Base-by-base conservation (phyloP, 2,113 vertebrate species). In the Podarcis raffonei region DNA sequence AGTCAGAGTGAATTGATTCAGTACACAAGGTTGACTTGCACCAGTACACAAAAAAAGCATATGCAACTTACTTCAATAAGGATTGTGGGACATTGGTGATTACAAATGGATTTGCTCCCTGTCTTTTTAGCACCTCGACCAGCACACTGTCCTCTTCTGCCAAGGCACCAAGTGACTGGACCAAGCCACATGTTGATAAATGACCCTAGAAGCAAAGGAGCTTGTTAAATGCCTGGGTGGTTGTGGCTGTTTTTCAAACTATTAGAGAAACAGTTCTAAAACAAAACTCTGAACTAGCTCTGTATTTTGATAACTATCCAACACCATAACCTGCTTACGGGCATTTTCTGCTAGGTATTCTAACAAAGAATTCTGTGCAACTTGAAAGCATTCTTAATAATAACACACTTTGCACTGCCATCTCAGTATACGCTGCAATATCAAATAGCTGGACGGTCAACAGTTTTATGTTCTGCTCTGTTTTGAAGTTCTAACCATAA, bases 91-190 rank as follows among this genome's bases (percentile, higher is more conserved):
- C 39, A 23, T 98, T 98, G 89, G 98, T 98, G 95, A 98, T 97
- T 84, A 97, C 96, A 87, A 98, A 98, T 2, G 98, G 98, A 94
- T 98, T 96, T 12, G 98, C 98, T 69, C 98, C 98, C 87, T 98
- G 98, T 81, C 76, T 97, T 96, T 98, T 98, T 89, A 99, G 91
- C 68, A 98, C 97, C 83, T 97, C 90, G 75, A 98, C 98, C 27
- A 98, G 27, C 69, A 98, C 95, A 0, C 96, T 94, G 76, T 98
- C 97, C 27, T 95, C 91, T 77, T 95, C 74, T 0, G 35, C 89
- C 0, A 90, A 93, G 71, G 94, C 84, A 27, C 91, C 96, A 89
- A 98, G 88, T 83, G 94, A 94, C 9, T 94, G 87, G 39, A 95
- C 8, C 8, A 98, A 83, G 30, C 98, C 98, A 84, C 98, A 98